Evolutionary conservation across 2,797 vertebrate species (phyloP).

Genomic region (Erethizon dorsatum): DNA sequence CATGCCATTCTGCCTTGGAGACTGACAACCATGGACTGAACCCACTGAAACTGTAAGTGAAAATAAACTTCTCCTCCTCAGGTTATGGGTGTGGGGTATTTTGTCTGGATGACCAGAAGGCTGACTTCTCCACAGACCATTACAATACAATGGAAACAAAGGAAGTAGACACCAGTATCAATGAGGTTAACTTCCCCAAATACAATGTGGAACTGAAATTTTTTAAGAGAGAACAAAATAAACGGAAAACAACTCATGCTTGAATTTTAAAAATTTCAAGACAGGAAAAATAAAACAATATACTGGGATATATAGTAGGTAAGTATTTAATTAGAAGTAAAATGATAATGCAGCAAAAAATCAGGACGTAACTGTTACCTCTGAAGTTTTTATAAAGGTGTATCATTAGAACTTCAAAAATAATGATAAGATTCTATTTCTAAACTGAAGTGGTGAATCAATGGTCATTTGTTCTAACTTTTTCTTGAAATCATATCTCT

Average conservation of each 20-base stretch:
- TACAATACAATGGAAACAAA: not conserved
- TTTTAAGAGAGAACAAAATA: not conserved
- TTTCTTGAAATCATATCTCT: not conserved
- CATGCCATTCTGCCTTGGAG: no score
- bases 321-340: not conserved
- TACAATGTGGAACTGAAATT: not conserved
- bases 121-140: no score
- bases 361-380: not conserved
- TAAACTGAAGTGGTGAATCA: not conserved
- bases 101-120: no score
- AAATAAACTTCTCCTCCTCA: no score
- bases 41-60: no score
- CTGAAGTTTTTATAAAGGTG: not conserved
- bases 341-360: not conserved
- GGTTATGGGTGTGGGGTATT: no score
- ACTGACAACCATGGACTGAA: no score
- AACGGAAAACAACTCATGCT: not conserved
- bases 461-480: not conserved
- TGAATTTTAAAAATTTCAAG: constrained; percentile 8
- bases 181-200: not conserved
- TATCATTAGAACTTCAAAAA: not conserved
- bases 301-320: not conserved
- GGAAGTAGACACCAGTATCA: fast-evolving
- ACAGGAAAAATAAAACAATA: not conserved
- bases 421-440: not conserved